Conservation (phyloP, 2,888 invertebrate species). For the Pristionchus fissidentatus region DNA sequence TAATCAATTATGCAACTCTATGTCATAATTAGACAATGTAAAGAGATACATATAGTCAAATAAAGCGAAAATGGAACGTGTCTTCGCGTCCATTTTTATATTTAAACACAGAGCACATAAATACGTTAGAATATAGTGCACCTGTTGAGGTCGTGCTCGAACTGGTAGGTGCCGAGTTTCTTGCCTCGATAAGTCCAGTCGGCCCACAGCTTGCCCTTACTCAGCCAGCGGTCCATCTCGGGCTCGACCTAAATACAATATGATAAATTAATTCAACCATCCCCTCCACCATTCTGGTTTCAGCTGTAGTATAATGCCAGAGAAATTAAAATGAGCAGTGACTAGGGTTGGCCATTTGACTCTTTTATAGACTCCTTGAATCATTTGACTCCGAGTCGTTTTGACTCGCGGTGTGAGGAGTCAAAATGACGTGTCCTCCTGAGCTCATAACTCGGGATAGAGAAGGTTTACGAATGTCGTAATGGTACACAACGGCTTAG, state of each 20-base stretch:
- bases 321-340: too few relatives aligned
- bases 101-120: not conserved
- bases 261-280: not conserved
- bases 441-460: too few relatives aligned
- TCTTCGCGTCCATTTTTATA: not conserved
- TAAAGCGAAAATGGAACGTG: not conserved
- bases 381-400: too few relatives aligned
- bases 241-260: slow-evolving; percentile 66
- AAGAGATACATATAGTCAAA: not conserved
- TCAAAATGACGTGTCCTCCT: too few relatives aligned
- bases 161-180: slow-evolving; percentile 72
- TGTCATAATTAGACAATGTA: too few relatives aligned
- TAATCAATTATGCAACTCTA: too few relatives aligned
- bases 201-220: slow-evolving; percentile 68
- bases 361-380: too few relatives aligned
- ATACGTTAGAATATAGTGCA: not conserved
- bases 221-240: slow-evolving; percentile 73
- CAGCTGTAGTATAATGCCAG: not conserved
- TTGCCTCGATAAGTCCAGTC: slow-evolving; percentile 73
- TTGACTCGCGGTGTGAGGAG: too few relatives aligned
- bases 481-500: too few relatives aligned
- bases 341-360: too few relatives aligned
- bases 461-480: too few relatives aligned
- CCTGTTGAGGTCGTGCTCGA: slow-evolving; percentile 54
- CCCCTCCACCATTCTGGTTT: too few relatives aligned